Percentiles rank a stretch among this genome's conserved stretches.
These are phyloP conservation scores for Eclectus roratus DNA, from an alignment of 2,113 vertebrate genomes.

Conservation along the genomic window DNA sequence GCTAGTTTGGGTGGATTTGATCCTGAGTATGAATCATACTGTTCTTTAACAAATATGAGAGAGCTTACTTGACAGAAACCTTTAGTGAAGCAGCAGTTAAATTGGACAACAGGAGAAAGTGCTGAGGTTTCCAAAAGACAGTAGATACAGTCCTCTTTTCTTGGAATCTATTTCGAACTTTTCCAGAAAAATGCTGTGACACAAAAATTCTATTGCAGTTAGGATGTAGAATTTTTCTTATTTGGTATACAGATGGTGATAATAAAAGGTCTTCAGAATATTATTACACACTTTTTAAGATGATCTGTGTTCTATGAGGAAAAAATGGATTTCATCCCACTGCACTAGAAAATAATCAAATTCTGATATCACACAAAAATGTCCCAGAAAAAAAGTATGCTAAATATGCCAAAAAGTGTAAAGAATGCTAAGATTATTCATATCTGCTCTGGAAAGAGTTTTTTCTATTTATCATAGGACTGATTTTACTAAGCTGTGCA, in stretches of 20 bases:
- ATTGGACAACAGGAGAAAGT: background rate
- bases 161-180: background rate
- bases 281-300: background rate
- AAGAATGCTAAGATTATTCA: background rate
- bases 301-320: background rate
- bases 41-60: background rate
- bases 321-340: background rate
- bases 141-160: background rate
- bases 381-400: background rate
- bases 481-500: background rate
- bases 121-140: background rate
- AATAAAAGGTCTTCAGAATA: background rate
- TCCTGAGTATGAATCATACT: background rate
- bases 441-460: background rate
- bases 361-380: background rate
- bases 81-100: background rate
- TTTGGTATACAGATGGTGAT: background rate
- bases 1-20: background rate
- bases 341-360: background rate
- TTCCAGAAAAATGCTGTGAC: background rate
- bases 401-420: background rate
- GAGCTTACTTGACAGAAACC: background rate
- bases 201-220: background rate
- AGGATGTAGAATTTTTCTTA: background rate
- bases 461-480: background rate